Evolutionary conservation across 2,797 vertebrate genomes (phyloP), one percentile per base, ranked within the genome.

Genomic region (Artibeus lituratus): DNA sequence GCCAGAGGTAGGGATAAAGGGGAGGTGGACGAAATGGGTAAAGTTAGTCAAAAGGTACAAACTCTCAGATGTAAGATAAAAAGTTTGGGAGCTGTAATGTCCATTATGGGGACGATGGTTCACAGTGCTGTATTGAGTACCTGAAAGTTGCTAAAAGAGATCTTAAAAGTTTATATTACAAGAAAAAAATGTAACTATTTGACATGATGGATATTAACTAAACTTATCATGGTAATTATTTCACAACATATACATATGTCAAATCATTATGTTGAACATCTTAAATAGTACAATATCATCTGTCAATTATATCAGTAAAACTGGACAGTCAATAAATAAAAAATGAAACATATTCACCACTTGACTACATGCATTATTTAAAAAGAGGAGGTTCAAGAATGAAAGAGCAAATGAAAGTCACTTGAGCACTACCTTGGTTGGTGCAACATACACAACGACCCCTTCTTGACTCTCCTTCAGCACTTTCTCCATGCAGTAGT

Each of bases 401-500:
- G 14, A 91, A 72, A 70, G 69, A 35, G 37, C 65, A 69, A 14
- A 37, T 6, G 5, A 1, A 2, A 21, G 10, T 15, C 67, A 7
- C 21, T 67, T 5, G 7, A 91, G 24, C 2, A 22, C 51, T 97
- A 99, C 98, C 98, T 98, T 98, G 90, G 98, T 98, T 35, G 98
- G 98, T 87, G 98, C 97, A 51, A 98, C 96, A 39, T 98, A 98
- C 3, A 98, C 98, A 18, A 98, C 95, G 67, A 98, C 97, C 0
- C 96, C 98, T 7, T 98, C 98, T 7, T 98, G n/a, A 1, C 98
- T 97, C 0, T 81, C 97, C 87, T 89, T 97, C 77, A 99, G 93
- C 77, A 98, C 97, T 70, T 98, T 98, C 94, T 98, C 98, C 98
- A 98, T 98, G 91, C 98, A 98, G 74, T 98, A 98, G 91, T 98